Evolutionary conservation across 2,888 invertebrate genomes (phyloP).

Genomic region (Idaea dimidiata): DNA sequence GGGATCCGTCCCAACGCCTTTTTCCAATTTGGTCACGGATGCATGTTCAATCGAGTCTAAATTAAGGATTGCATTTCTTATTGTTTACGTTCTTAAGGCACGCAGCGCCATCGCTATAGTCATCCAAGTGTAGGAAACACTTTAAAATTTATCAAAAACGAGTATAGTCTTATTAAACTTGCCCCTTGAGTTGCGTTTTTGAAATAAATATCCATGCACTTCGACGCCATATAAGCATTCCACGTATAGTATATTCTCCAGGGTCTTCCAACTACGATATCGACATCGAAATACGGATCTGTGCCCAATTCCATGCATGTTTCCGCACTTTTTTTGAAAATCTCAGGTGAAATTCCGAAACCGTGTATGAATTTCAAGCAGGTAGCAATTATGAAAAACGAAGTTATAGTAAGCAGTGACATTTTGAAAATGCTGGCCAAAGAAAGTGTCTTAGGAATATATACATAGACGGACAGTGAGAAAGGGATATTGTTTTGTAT

Average conservation of each 20-base stretch:
- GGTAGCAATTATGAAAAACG: not conserved
- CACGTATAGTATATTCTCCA: conserved; percentile 65
- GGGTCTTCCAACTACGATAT: conserved; percentile 46
- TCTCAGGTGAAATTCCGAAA: conserved; percentile 2
- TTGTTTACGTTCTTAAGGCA: no score
- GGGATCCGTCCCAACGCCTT: no score
- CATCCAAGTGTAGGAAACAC: no score
- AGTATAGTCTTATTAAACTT: conserved; percentile 14
- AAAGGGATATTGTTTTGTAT: conserved; percentile 10
- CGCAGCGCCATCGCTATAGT: no score
- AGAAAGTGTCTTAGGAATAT: conserved; percentile 10
- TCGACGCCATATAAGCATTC: conserved; percentile 48
- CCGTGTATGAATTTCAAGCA: not conserved
- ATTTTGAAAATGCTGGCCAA: conserved; percentile 15
- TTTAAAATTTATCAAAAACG: no score
- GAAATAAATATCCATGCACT: conserved; percentile 56
- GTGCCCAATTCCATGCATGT: conserved; percentile 41
- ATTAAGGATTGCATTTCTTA: no score
- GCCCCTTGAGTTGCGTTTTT: conserved; percentile 50
- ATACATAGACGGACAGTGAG: conserved; percentile 19
- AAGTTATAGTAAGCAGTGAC: conserved; percentile 3
- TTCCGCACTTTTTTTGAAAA: conserved; percentile 25
- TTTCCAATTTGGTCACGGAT: no score
- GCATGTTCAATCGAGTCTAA: no score
- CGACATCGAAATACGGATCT: conserved; percentile 55